These are phyloP conservation scores for Acanthisitta chloris DNA, from an alignment of 2,113 vertebrate species.

Conservation along the genomic window DNA sequence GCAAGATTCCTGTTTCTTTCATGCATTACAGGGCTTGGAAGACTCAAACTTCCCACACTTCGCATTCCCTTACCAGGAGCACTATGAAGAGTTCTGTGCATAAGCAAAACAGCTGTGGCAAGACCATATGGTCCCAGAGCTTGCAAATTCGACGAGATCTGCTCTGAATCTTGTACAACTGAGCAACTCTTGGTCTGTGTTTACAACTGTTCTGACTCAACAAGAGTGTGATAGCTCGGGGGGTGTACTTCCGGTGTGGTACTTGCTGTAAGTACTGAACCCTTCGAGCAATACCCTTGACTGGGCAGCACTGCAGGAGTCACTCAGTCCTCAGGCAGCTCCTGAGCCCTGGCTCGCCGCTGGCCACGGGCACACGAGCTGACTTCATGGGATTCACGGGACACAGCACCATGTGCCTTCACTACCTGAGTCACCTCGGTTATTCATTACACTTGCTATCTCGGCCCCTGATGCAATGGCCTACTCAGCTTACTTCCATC, in stretches of 20 bases:
- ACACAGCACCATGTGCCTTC: neutral
- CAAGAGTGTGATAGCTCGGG: neutral
- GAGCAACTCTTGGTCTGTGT: neutral
- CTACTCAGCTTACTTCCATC: neutral
- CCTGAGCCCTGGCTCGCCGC: neutral
- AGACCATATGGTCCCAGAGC: neutral
- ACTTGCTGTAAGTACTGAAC: neutral
- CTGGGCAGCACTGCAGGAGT: neutral
- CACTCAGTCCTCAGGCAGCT: neutral
- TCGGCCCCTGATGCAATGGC: neutral
- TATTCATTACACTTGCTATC: neutral
- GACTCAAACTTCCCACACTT: neutral
- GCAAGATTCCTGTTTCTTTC: neutral
- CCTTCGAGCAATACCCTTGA: neutral
- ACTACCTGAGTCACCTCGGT: neutral
- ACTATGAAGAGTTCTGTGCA: neutral
- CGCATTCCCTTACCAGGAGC: neutral
- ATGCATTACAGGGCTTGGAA: neutral
- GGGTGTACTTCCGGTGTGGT: neutral
- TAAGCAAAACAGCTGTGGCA: neutral
- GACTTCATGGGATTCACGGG: neutral
- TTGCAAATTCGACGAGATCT: neutral
- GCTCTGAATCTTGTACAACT: neutral
- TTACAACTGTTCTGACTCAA: neutral
- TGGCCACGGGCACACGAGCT: neutral